Percentiles rank a stretch among this genome's conserved stretches.
phyloP scores from a whole-genome alignment of 2,888 invertebrate species.

The Idaea biselata region DNA sequence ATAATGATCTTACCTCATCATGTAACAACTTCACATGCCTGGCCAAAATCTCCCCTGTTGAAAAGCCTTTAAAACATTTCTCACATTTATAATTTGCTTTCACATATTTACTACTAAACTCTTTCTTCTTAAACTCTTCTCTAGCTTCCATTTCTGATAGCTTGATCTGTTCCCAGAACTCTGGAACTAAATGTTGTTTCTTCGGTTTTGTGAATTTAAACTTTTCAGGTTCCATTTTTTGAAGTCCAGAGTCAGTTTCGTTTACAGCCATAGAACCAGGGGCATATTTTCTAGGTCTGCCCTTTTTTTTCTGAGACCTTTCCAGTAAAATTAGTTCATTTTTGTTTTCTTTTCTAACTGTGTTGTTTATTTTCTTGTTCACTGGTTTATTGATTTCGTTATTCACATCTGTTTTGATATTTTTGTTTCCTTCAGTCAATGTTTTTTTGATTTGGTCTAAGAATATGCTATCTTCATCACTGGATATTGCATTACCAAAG shows the following conservation, averaged over 20 bases:
- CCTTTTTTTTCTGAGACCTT: slow-evolving; percentile 11
- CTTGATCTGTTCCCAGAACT: slow-evolving; percentile 53
- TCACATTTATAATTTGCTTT: slow-evolving; percentile 55
- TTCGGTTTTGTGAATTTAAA: slow-evolving; percentile 34
- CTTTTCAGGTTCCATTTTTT: slow-evolving; percentile 24
- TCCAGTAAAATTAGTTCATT: background rate
- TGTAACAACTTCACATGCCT: slow-evolving; percentile 58
- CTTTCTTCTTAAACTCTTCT: slow-evolving; percentile 48
- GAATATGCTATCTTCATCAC: slow-evolving; percentile 28
- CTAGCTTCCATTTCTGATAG: slow-evolving; percentile 59
- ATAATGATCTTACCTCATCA: slow-evolving; percentile 46
- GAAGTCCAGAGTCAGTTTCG: slow-evolving; percentile 23
- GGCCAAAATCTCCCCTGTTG: slow-evolving; percentile 58
- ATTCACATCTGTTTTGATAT: slow-evolving; percentile 16
- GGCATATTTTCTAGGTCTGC: slow-evolving; percentile 13
- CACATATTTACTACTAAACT: slow-evolving; percentile 48
- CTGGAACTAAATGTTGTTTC: slow-evolving; percentile 43
- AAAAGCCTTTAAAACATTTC: slow-evolving; percentile 64
- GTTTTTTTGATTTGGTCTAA: slow-evolving; percentile 27
- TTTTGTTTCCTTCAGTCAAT: slow-evolving; percentile 24
- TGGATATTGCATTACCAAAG: slow-evolving; percentile 13
- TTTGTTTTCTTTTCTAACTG: slow-evolving; percentile 25
- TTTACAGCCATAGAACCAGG: slow-evolving; percentile 3
- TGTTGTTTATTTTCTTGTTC: slow-evolving; percentile 17
- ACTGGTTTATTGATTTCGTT: slow-evolving; percentile 11